A percentile compares a stretch with the other conserved stretches of the same genome.
These are phyloP conservation scores for Corynorhinus townsendii DNA, from an alignment of 2,113 vertebrate genomes.

Conservation along the genomic window DNA sequence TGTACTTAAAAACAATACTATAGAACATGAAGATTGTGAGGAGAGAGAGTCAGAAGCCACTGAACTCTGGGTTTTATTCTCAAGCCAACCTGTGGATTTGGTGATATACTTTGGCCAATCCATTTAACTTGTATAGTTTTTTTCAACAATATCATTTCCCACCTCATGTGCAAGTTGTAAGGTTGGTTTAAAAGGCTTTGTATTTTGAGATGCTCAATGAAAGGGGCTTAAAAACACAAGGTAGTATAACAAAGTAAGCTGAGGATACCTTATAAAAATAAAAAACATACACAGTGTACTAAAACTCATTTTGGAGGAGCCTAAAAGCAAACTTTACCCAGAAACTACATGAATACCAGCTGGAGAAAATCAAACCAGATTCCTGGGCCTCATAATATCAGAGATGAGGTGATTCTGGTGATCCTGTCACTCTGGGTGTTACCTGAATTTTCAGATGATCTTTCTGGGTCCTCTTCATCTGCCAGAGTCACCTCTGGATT, in stretches of 20 bases:
- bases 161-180: background rate
- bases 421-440: background rate
- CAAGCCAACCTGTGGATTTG: background rate
- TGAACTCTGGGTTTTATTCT: constrained; percentile 7
- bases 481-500: background rate
- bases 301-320: constrained; percentile 37
- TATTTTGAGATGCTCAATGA: constrained; percentile 24
- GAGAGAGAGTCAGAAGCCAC: background rate
- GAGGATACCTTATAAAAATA: background rate
- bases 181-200: constrained; percentile 26
- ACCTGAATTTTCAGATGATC: background rate
- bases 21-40: background rate
- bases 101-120: background rate
- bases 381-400: background rate
- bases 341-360: background rate
- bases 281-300: background rate
- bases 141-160: background rate
- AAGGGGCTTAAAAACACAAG: constrained; percentile 34
- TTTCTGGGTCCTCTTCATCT: background rate
- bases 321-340: constrained; percentile 4
- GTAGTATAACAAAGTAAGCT: background rate
- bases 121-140: background rate
- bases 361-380: background rate
- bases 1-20: background rate
- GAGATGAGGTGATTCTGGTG: background rate